phyloP scores from a whole-genome alignment of 1,140 invertebrate genomes.

The Frieseomelitta varia region DNA sequence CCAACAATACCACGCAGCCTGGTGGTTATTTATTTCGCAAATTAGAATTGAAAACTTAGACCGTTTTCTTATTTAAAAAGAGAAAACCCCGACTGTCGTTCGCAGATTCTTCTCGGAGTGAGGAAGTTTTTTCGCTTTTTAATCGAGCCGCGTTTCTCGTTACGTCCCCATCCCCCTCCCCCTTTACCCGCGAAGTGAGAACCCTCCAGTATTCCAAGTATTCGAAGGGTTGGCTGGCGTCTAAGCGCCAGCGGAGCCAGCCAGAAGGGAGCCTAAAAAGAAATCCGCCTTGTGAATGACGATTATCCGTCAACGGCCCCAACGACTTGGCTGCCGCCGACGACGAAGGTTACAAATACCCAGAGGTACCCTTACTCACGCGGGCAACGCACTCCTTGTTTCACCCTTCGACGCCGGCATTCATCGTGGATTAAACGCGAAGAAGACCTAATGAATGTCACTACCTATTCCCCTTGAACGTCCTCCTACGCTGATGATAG shows the following conservation, averaged over 20 bases:
- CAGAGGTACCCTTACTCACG: slow-evolving; percentile 8
- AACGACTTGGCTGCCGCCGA: not conserved
- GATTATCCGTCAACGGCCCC: slow-evolving; percentile 52
- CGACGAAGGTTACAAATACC: slow-evolving; percentile 58
- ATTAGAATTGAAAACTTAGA: not conserved
- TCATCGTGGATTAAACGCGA: slow-evolving; percentile 62
- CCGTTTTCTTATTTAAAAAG: not conserved
- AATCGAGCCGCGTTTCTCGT: slow-evolving; percentile 37
- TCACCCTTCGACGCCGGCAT: slow-evolving; percentile 33
- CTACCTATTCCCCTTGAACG: slow-evolving; percentile 24
- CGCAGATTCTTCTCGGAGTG: not conserved
- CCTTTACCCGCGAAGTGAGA: not conserved
- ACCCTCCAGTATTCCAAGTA: slow-evolving; percentile 28
- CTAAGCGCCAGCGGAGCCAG: not conserved
- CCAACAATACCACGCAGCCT: not conserved
- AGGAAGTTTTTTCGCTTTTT: slow-evolving; percentile 19
- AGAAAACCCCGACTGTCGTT: not conserved
- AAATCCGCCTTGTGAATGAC: slow-evolving; percentile 47
- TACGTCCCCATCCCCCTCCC: not conserved
- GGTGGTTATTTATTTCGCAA: not conserved
- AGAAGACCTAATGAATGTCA: slow-evolving; percentile 58
- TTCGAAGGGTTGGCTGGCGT: slow-evolving; percentile 40
- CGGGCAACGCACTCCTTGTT: slow-evolving; percentile 18
- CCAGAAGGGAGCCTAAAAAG: slow-evolving; percentile 38
- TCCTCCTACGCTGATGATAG: not conserved